Conservation (phyloP, 53 echinoderm and acorn worm genomes). For the Glandiceps talaboti region DNA sequence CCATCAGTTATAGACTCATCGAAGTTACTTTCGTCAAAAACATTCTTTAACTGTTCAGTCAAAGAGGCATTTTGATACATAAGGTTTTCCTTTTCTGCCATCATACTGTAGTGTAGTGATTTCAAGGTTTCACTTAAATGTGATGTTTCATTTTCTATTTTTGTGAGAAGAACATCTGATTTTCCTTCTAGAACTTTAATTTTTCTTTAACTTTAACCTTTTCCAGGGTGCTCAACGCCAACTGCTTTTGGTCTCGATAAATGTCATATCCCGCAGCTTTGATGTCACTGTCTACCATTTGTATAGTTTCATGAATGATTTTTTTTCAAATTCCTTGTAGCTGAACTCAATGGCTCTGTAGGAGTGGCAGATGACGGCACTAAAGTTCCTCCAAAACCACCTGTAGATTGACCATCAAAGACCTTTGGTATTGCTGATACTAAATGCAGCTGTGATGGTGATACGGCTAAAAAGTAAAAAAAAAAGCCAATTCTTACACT, state of each 20-base stretch:
- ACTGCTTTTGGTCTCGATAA: background rate
- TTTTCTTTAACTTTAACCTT: background rate
- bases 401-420: too few relatives aligned
- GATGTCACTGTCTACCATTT: background rate
- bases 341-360: background rate
- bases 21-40: background rate
- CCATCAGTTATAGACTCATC: background rate
- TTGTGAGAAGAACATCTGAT: background rate
- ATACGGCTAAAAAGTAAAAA: too few relatives aligned
- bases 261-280: background rate
- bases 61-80: background rate
- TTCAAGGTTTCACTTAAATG: background rate
- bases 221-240: background rate
- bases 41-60: background rate
- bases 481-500: too few relatives aligned
- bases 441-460: too few relatives aligned
- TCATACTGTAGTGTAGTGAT: background rate
- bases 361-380: too few relatives aligned
- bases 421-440: too few relatives aligned
- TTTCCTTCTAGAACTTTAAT: background rate
- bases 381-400: too few relatives aligned
- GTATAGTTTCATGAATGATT: background rate
- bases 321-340: background rate
- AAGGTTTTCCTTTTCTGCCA: background rate
- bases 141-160: background rate